Evolutionary conservation across 1,140 invertebrate species (phyloP), one percentile per base, ranked within the genome.

Genomic region (Nautilus pompilius): DNA sequence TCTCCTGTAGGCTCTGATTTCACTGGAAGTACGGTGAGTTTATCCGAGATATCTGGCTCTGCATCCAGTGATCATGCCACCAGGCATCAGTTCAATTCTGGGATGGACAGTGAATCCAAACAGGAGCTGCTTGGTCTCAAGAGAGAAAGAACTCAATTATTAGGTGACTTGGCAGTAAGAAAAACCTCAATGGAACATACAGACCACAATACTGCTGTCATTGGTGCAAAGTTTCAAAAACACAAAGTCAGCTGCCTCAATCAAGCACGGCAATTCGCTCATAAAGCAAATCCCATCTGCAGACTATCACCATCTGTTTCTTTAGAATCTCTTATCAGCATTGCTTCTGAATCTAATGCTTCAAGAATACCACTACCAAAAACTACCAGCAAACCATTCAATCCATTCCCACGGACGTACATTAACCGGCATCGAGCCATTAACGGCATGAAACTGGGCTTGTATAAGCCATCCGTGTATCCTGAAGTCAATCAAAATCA

Each of bases 361-460:
- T 32, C 24, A 33, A 57, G 29, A n/a, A 30, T 4, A 5, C 49
- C 49, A 10, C 54, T 36, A 6, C 60, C 70, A 2, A 58, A 46
- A 10, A 58, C 48, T 24, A 34, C 54, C 5, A 62, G 46, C 5
- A 69, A 68, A 56, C 57, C 65, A 2, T 77, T 76, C 55, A 77
- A 76, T 54, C 75, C 78, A 5, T 78, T 78, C 55, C 75, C 77
- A 5, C 62, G 67, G 15, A 69, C 70, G 56, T 69, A 75, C 22
- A 45, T 74, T 49, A 78, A 73, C 63, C 62, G 65, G 30, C 70
- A 74, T 53, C 49, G 75, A 24, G 70, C 70, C 0, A 67, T 69
- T 24, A 75, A 73, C 53, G 77, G 77, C 24, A 58, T 80, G 0
- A 76, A 75, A 53, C 62, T 80, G 4, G 78, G 78, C 3, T 66